phyloP scores from a whole-genome alignment of 2,113 vertebrate genomes.

The Polypterus senegalus region DNA sequence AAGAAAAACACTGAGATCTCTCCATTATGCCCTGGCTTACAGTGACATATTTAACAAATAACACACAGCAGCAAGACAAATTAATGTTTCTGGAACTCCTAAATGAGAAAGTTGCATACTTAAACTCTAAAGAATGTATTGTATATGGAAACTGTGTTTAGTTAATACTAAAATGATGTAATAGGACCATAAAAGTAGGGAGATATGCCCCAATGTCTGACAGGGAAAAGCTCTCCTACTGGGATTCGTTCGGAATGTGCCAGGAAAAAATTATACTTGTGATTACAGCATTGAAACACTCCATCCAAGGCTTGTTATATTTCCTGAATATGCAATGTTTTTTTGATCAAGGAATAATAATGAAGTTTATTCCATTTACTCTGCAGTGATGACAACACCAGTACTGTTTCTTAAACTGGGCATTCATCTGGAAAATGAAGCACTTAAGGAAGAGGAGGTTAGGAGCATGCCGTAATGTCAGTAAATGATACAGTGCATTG shows the following conservation, averaged over 20 bases:
- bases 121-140: background rate
- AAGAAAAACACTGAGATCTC: too few relatives aligned
- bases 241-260: background rate
- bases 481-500: too few relatives aligned
- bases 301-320: constrained; percentile 33
- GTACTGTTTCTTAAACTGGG: constrained; percentile 36
- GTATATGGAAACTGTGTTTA: constrained; percentile 1
- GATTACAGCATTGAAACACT: constrained; percentile 25
- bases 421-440: constrained; percentile 13
- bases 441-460: background rate
- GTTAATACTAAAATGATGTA: constrained; percentile 5
- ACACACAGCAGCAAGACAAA: too few relatives aligned
- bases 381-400: constrained; percentile 30
- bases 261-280: constrained; percentile 40
- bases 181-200: background rate
- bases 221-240: constrained; percentile 3
- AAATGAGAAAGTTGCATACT: background rate
- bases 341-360: constrained; percentile 21
- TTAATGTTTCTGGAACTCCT: background rate
- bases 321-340: constrained; percentile 34
- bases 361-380: constrained; percentile 31
- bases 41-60: too few relatives aligned
- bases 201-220: constrained; percentile 1
- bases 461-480: too few relatives aligned
- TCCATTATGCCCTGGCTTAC: too few relatives aligned